Evolutionary conservation across 2,797 vertebrate species (phyloP).

Genomic region (Rhincodon typus): DNA sequence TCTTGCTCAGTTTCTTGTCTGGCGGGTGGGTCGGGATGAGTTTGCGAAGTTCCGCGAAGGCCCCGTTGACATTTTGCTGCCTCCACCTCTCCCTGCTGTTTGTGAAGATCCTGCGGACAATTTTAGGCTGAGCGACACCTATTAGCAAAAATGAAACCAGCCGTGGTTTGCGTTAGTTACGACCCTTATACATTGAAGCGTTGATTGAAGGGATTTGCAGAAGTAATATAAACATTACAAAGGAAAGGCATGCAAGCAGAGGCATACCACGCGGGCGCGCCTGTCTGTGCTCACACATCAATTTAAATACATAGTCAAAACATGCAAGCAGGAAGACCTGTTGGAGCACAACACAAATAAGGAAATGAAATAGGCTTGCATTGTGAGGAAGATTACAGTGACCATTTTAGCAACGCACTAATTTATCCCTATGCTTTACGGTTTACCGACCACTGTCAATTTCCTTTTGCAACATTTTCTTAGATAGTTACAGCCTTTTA

Average conservation of each 20-base stretch:
- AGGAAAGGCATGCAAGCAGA: not conserved
- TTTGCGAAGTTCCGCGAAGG: constrained; percentile 76
- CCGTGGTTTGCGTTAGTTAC: not conserved
- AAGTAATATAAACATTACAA: not conserved
- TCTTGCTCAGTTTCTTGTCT: constrained; percentile 89
- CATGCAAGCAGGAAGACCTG: not conserved
- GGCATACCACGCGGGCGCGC: not conserved
- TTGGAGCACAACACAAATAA: not conserved
- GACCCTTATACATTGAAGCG: too few relatives aligned
- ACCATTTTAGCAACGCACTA: not conserved
- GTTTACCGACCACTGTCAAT: not conserved
- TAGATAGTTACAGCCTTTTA: not conserved
- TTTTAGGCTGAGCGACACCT: constrained; percentile 68
- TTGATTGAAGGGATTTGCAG: not conserved
- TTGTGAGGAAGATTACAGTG: not conserved
- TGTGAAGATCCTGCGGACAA: constrained; percentile 73
- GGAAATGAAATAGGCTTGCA: not conserved
- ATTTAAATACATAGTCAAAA: not conserved
- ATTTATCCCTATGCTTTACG: not conserved
- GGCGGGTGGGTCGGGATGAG: constrained; percentile 83
- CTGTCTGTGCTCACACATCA: not conserved
- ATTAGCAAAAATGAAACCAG: not conserved
- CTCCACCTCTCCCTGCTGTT: constrained; percentile 82
- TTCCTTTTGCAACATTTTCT: not conserved
- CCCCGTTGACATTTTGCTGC: constrained; percentile 84